phyloP scores from a whole-genome alignment of 2,797 vertebrate species.

The Falco cherrug region DNA sequence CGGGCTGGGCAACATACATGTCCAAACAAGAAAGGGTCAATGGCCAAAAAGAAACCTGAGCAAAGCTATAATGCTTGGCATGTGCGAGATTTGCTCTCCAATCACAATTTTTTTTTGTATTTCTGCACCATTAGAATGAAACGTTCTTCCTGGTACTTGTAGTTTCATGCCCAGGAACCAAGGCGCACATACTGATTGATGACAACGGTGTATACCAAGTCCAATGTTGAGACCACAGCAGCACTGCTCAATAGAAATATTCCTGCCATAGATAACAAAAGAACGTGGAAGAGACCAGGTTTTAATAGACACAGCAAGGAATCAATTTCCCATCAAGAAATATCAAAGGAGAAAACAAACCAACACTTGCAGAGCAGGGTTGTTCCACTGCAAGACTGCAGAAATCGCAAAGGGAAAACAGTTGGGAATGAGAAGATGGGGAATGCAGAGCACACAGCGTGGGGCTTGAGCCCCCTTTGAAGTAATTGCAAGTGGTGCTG shows the following conservation, averaged over 20 bases:
- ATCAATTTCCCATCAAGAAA: neutral
- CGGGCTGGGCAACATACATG: accelerated
- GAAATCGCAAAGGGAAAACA: neutral
- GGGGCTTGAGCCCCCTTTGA: neutral
- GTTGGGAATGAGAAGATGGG: neutral
- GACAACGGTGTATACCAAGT: neutral
- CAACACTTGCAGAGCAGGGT: neutral
- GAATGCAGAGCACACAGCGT: accelerated
- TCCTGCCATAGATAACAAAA: neutral
- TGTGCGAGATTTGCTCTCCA: neutral
- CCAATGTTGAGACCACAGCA: neutral
- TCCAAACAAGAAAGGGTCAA: neutral
- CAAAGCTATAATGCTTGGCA: neutral
- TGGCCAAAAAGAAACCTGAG: neutral
- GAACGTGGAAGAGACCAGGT: neutral
- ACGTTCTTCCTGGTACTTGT: neutral
- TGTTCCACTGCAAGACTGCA: neutral
- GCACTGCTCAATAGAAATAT: neutral
- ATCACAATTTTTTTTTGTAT: neutral
- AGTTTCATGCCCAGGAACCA: neutral
- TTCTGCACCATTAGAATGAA: neutral
- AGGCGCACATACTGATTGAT: neutral
- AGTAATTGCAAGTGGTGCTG: neutral
- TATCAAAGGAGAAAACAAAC: neutral
- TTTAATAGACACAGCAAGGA: neutral